A percentile compares a stretch with the other conserved stretches of the same genome.
phyloP scores from a whole-genome alignment of 2,797 vertebrate species.

The Pseudochaenichthys georgianus region DNA sequence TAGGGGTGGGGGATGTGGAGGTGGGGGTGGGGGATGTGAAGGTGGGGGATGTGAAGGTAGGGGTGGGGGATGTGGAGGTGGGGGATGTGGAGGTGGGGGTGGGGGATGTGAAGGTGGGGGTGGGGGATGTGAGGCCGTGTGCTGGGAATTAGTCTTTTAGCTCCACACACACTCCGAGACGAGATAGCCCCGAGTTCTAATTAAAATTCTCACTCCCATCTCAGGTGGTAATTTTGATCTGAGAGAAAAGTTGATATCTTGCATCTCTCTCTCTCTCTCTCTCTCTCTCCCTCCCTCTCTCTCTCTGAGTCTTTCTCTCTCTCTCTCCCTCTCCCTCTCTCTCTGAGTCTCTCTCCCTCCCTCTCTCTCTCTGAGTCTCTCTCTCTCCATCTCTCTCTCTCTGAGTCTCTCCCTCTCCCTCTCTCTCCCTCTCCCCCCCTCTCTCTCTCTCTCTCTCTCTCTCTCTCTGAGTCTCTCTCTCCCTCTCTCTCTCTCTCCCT shows the following conservation, averaged over 20 bases:
- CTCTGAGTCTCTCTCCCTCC: too few relatives aligned
- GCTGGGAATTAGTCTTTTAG: constrained; percentile 81
- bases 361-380: too few relatives aligned
- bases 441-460: constrained; percentile 1
- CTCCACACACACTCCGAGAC: constrained; percentile 81
- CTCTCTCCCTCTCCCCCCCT: too few relatives aligned
- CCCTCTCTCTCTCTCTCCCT: too few relatives aligned
- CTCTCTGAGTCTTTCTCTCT: too few relatives aligned
- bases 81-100: too few relatives aligned
- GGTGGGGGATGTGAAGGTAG: constrained; percentile 69
- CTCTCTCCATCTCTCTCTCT: too few relatives aligned
- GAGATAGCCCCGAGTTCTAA: constrained; percentile 86
- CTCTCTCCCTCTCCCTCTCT: constrained; percentile 15
- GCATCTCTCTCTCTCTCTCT: too few relatives aligned
- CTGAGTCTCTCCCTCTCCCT: too few relatives aligned
- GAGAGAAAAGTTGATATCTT: constrained; percentile 24
- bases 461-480: constrained; percentile 2
- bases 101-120: background rate
- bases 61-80: background rate
- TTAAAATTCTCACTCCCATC: constrained; percentile 86
- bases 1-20: too few relatives aligned
- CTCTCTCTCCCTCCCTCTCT: background rate
- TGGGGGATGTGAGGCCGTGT: constrained; percentile 36
- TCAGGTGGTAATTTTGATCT: constrained; percentile 85
- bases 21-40: too few relatives aligned